Conservation (phyloP, 2,888 invertebrate genomes). For the Yponomeuta evonymella region DNA sequence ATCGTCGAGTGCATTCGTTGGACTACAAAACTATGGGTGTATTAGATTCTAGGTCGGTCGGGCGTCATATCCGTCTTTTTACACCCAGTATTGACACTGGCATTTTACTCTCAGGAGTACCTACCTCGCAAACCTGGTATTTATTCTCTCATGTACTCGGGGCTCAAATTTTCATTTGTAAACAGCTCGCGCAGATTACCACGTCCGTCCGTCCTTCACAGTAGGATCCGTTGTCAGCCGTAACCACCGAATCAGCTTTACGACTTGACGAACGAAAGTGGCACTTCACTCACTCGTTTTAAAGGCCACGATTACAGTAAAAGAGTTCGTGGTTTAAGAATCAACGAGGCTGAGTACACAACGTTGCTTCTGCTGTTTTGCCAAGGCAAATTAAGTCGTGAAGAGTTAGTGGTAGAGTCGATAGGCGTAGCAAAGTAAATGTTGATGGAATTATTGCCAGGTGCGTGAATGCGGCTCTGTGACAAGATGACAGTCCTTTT, state of each 20-base stretch:
- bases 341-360: not conserved
- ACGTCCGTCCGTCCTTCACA: not conserved
- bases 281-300: not conserved
- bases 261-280: not conserved
- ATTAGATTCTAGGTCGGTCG: too few relatives aligned
- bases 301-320: not conserved
- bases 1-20: too few relatives aligned
- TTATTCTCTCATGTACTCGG: not conserved
- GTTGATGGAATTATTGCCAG: not conserved
- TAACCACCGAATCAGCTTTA: not conserved
- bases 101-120: too few relatives aligned
- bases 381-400: not conserved
- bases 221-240: not conserved
- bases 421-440: not conserved
- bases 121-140: not conserved
- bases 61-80: too few relatives aligned
- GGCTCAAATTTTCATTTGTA: constrained; percentile 3
- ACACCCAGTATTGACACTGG: too few relatives aligned
- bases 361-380: not conserved
- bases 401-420: not conserved
- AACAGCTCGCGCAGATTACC: not conserved
- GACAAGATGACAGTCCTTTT: not conserved
- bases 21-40: too few relatives aligned
- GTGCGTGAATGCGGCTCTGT: not conserved
- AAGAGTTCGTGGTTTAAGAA: not conserved